Evolutionary conservation across 2,797 vertebrate genomes (phyloP), one percentile per base, ranked within the genome.

Genomic region (Anomalospiza imberbis): DNA sequence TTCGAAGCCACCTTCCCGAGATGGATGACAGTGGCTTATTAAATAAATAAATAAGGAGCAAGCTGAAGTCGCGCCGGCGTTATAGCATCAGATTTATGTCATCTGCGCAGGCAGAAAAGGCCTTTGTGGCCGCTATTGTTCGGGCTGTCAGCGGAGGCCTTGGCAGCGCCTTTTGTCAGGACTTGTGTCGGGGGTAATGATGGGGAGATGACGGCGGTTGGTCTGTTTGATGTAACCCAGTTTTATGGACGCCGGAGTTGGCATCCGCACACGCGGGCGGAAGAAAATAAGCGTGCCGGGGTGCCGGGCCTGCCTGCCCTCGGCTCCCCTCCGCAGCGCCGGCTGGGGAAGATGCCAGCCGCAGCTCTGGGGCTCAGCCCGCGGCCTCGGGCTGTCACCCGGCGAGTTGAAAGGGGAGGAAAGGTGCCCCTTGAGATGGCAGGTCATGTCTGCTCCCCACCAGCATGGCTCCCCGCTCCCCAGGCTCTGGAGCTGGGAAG

Each of bases 41-140:
- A 95, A 91, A 95, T 94, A 96, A 95, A 97, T 96, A 97, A 96
- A 97, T 96, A 94, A 96, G 95, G 91, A 94, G 95, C 88, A 65
- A 94, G 91, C 93, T 94, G 91, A 96, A 94, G 94, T 91, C 90
- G 63, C 29, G 83, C 89, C 13, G 71, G 91, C 93, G 67, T 93
- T 95, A 93, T 92, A 93, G 90, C 95, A 96, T 96, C 95, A 96
- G 96, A 96, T 97, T 97, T 96, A 96, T 97, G 96, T 96, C 95
- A 96, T 96, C 88, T 94, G 95, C 53, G 4, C 83, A 34, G 88
- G 86, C 96, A 97, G 95, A 96, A 96, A 94, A 66, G 95, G 91
- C 95, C 91, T 96, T 97, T 97, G 95, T 97, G 16, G 20, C 80
- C 8, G 57, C 95, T 96, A 95, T 97, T 97, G 96, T 97, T 96